phyloP scores from a whole-genome alignment of 1,140 invertebrate species.

The Tetragnatha versicolor region DNA sequence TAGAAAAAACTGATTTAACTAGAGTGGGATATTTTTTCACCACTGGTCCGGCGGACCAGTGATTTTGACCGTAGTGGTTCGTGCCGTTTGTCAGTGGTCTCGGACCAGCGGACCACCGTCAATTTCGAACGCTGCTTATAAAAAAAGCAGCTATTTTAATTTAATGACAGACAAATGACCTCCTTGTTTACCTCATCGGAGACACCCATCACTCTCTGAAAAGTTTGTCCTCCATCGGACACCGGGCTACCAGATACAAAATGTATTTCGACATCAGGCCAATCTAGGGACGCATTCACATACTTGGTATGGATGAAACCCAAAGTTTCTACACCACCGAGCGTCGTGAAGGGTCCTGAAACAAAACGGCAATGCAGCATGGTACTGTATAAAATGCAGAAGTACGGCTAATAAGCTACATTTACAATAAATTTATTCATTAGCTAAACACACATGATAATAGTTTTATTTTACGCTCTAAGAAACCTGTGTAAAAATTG shows the following conservation, averaged over 20 bases:
- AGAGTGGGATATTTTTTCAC: too few species aligned
- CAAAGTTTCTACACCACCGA: slow-evolving; percentile 81
- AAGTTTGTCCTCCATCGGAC: slow-evolving; percentile 74
- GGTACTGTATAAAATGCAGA: neutral
- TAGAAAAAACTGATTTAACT: too few species aligned
- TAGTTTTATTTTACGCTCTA: too few species aligned
- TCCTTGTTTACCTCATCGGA: slow-evolving; percentile 77
- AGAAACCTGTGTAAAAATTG: too few species aligned
- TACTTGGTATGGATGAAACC: slow-evolving; percentile 88
- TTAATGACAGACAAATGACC: too few species aligned
- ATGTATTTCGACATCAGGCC: slow-evolving; percentile 91
- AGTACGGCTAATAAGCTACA: neutral
- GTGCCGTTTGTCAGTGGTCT: too few species aligned
- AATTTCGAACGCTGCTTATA: too few species aligned
- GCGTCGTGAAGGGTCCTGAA: slow-evolving; percentile 78
- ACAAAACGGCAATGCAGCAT: neutral
- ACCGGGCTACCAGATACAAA: slow-evolving; percentile 79
- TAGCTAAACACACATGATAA: too few species aligned
- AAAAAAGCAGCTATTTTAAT: too few species aligned
- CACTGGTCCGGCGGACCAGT: too few species aligned
- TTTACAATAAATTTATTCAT: neutral
- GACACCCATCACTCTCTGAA: slow-evolving; percentile 78
- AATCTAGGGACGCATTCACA: slow-evolving; percentile 80
- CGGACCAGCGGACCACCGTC: too few species aligned
- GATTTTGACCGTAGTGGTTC: too few species aligned